phyloP scores from a whole-genome alignment of 2,113 vertebrate genomes.

The Panurus biarmicus region DNA sequence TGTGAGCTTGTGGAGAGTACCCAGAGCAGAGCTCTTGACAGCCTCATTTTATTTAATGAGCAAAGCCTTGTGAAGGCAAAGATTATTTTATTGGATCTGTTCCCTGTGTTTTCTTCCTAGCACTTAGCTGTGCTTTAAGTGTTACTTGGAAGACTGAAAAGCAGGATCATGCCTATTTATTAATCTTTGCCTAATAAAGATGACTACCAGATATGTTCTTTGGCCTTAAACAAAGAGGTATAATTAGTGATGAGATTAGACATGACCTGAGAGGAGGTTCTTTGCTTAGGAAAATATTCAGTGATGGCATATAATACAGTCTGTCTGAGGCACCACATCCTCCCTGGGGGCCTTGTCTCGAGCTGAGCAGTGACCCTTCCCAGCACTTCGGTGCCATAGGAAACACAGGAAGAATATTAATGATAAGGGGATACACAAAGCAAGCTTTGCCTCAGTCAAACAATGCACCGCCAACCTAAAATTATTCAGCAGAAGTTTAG shows the following conservation, averaged over 20 bases:
- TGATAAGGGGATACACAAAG: conserved; percentile 9
- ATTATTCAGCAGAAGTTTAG: conserved; percentile 47
- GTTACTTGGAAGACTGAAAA: not conserved
- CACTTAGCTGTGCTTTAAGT: not conserved
- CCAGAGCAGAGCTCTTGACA: not conserved
- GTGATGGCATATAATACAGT: not conserved
- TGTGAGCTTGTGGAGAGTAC: not conserved
- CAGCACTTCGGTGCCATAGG: not conserved
- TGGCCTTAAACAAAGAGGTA: conserved; percentile 51
- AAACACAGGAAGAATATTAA: conserved; percentile 58
- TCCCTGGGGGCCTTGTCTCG: conserved; percentile 43
- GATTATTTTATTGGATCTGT: conserved; percentile 8
- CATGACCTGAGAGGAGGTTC: conserved; percentile 41
- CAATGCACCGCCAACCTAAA: not conserved
- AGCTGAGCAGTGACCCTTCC: conserved; percentile 45
- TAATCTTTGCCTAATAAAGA: conserved; percentile 48
- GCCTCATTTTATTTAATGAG: not conserved
- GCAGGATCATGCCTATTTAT: conserved; percentile 15
- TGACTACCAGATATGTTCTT: conserved; percentile 40
- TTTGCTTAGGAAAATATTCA: conserved; percentile 34
- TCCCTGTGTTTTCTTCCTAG: not conserved
- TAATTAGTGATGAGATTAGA: conserved; percentile 61
- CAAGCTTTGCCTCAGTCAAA: conserved; percentile 13
- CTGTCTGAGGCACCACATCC: conserved; percentile 35
- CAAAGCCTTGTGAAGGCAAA: not conserved